phyloP scores from a whole-genome alignment of 2,113 vertebrate genomes.

The Mungos mungo region DNA sequence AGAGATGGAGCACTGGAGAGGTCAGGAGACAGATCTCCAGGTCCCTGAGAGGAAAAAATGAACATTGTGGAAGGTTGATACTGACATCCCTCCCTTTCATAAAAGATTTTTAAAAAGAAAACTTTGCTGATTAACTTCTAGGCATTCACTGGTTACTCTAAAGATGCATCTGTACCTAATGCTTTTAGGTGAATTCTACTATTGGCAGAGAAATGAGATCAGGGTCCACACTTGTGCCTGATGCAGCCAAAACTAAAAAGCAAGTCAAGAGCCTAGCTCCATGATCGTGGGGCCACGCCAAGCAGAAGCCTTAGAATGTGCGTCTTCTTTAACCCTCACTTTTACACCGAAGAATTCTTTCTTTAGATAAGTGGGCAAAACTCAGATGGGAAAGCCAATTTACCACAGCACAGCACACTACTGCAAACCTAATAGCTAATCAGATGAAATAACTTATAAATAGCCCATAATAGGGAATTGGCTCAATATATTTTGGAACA shows the following conservation, averaged over 20 bases:
- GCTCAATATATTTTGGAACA: background rate
- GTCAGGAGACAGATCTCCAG: background rate
- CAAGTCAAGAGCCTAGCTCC: background rate
- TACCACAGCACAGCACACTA: background rate
- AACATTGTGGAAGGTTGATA: background rate
- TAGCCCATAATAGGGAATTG: background rate
- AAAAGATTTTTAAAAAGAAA: background rate
- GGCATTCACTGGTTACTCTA: background rate
- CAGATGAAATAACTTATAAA: background rate
- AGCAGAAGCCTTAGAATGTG: background rate
- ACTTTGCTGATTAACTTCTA: background rate
- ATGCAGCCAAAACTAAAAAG: background rate
- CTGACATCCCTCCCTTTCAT: background rate
- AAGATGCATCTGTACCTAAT: background rate
- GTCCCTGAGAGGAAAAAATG: background rate
- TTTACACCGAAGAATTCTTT: background rate
- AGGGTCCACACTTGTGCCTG: background rate
- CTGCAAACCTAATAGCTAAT: background rate
- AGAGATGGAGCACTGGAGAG: background rate
- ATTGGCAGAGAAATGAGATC: background rate
- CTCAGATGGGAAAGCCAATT: background rate
- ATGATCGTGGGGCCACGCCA: no score
- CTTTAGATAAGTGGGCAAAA: background rate
- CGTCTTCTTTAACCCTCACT: background rate
- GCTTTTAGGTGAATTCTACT: background rate